Percentiles rank a stretch among this genome's conserved stretches.
These are phyloP conservation scores for Amyelois transitella DNA, from an alignment of 1,140 invertebrate species.

Conservation along the genomic window DNA sequence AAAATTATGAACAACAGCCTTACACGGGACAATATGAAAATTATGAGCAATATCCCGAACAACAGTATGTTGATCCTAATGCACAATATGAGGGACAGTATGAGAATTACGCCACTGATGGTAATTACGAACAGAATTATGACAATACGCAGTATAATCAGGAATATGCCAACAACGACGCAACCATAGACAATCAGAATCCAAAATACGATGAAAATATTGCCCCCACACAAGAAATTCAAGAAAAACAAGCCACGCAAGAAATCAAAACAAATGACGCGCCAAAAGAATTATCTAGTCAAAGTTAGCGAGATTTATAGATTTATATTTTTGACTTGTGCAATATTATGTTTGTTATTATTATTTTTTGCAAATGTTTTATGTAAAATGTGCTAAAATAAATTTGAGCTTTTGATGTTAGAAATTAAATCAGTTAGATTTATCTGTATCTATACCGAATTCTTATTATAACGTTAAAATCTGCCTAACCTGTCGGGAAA, in stretches of 20 bases:
- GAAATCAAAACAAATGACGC: slow-evolving; percentile 14
- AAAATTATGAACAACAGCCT: slow-evolving; percentile 27
- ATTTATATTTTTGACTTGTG: slow-evolving; percentile 18
- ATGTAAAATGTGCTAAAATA: slow-evolving; percentile 19
- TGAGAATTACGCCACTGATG: slow-evolving; percentile 43
- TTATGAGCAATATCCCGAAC: slow-evolving; percentile 43
- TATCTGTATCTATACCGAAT: background rate
- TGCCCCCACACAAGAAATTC: background rate
- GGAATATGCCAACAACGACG: slow-evolving; percentile 35
- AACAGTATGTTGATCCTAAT: slow-evolving; percentile 39
- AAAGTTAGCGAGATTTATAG: slow-evolving; percentile 30
- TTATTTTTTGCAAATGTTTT: slow-evolving; percentile 3
- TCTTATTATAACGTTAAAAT: too few species aligned
- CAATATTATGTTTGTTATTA: slow-evolving; percentile 29
- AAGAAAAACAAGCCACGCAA: background rate
- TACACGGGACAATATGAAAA: slow-evolving; percentile 44
- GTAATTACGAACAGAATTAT: slow-evolving; percentile 43
- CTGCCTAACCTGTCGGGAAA: too few species aligned
- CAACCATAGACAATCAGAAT: background rate
- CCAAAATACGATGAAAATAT: slow-evolving; percentile 1
- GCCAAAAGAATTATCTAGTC: slow-evolving; percentile 16
- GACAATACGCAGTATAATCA: slow-evolving; percentile 38
- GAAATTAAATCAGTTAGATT: background rate
- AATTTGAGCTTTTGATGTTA: slow-evolving; percentile 22
- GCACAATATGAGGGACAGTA: slow-evolving; percentile 42